phyloP scores from a whole-genome alignment of 2,888 invertebrate genomes.

The Pammene fasciana region DNA sequence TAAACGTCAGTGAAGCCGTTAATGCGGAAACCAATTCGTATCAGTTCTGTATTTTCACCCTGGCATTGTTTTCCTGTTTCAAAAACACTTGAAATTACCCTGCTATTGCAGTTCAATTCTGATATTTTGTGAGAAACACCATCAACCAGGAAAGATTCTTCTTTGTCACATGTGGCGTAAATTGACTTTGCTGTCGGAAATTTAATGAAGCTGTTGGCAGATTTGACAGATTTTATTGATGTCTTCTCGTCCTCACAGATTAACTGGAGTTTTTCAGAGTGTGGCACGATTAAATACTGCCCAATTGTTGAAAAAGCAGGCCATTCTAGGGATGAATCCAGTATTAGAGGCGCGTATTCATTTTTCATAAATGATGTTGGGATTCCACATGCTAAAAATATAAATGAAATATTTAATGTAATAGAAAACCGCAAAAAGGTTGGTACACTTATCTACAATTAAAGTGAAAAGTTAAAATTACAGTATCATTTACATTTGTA shows the following conservation, averaged over 20 bases:
- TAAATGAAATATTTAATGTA: background rate
- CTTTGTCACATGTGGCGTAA: constrained; percentile 26
- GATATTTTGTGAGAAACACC: constrained; percentile 16
- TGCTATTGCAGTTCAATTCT: constrained; percentile 18
- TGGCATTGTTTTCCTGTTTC: constrained; percentile 8
- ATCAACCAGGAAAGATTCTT: constrained; percentile 23
- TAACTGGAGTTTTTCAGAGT: constrained; percentile 22
- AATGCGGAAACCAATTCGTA: constrained; percentile 16
- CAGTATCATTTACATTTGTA: too few species aligned
- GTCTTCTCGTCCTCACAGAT: constrained; percentile 24
- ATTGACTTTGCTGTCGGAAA: constrained; percentile 12
- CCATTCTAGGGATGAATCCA: constrained; percentile 22
- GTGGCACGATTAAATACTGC: constrained; percentile 13
- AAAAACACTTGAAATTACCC: background rate
- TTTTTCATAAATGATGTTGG: constrained; percentile 8
- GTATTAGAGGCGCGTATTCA: constrained; percentile 18
- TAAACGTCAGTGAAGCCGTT: constrained; percentile 27
- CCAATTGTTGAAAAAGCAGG: background rate
- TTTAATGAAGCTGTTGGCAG: constrained; percentile 19
- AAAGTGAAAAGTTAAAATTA: too few species aligned
- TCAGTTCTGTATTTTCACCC: constrained; percentile 19
- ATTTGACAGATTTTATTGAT: background rate
- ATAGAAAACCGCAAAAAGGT: background rate
- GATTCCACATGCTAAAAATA: constrained; percentile 28
- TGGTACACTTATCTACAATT: too few species aligned